Percentiles rank a stretch among this genome's conserved stretches.
Evolutionary conservation across 2,888 invertebrate genomes (phyloP).

Genomic region (Microplitis deprimator): DNA sequence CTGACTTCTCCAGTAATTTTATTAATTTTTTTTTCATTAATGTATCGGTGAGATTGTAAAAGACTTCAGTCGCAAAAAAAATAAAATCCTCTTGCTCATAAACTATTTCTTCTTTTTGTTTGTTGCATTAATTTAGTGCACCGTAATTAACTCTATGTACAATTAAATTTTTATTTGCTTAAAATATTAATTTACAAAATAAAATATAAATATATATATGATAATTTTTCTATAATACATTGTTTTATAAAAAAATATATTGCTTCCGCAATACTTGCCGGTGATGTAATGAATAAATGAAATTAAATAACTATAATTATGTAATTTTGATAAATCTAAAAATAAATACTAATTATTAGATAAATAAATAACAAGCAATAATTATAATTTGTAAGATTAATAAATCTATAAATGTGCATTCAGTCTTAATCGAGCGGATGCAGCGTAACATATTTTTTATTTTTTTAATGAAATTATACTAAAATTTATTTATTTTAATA

Average conservation of each 20-base stretch:
- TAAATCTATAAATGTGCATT: constrained; percentile 30
- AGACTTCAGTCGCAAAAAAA: constrained; percentile 39
- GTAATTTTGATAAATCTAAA: neutral
- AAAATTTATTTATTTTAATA: constrained; percentile 14
- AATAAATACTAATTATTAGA: neutral
- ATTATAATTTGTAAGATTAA: constrained; percentile 17
- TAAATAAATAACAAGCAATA: constrained; percentile 11
- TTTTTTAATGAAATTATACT: neutral
- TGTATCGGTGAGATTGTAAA: constrained; percentile 8
- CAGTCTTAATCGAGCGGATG: constrained; percentile 40
- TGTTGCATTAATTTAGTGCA: neutral
- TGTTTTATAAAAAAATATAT: neutral
- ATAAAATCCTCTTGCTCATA: neutral
- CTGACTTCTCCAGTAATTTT: constrained; percentile 2
- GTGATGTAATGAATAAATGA: neutral
- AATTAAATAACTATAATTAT: neutral
- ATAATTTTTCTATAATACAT: neutral
- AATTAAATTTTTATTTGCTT: neutral
- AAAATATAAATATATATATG: neutral
- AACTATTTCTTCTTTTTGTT: neutral
- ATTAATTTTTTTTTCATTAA: too few species aligned
- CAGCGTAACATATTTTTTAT: constrained; percentile 28
- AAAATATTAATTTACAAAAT: neutral
- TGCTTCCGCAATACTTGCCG: neutral
- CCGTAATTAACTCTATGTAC: neutral